These are phyloP conservation scores for Loriculus beryllinus DNA, from an alignment of 2,797 vertebrate species.

Conservation along the genomic window DNA sequence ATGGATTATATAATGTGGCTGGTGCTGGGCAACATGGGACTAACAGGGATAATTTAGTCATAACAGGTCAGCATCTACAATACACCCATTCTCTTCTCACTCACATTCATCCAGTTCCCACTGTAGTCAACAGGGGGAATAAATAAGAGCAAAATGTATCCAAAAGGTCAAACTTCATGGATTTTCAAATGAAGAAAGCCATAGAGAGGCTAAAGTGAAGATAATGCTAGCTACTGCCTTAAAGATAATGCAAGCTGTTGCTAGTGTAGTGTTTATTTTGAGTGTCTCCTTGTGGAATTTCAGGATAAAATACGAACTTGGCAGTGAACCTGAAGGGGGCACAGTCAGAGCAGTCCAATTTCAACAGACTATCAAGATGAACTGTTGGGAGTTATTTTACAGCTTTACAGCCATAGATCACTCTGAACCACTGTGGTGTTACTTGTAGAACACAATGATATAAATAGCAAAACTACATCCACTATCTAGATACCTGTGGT, in stretches of 20 bases:
- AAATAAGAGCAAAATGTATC: slow-evolving; percentile 16
- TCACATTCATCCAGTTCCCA: background rate
- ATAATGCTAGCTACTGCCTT: background rate
- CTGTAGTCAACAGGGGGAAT: background rate
- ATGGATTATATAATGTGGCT: background rate
- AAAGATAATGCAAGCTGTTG: slow-evolving; percentile 38
- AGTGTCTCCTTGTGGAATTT: slow-evolving; percentile 37
- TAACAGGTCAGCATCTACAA: background rate
- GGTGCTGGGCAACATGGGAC: background rate
- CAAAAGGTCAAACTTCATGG: slow-evolving; percentile 18
- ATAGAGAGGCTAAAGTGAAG: slow-evolving; percentile 15
- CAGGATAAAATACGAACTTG: slow-evolving; percentile 42
- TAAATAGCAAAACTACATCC: slow-evolving; percentile 39
- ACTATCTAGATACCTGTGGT: background rate
- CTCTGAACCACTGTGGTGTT: background rate
- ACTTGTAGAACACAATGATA: background rate
- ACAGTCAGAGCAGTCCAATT: slow-evolving; percentile 41
- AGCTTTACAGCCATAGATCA: slow-evolving; percentile 17
- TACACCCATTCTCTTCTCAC: background rate
- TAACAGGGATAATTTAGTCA: slow-evolving; percentile 19
- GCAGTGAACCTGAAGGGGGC: slow-evolving; percentile 28
- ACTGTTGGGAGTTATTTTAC: slow-evolving; percentile 38
- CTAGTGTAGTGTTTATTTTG: slow-evolving; percentile 37
- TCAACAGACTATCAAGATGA: slow-evolving; percentile 52
- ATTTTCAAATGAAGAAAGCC: slow-evolving; percentile 25